Base-by-base conservation (phyloP, 2,797 vertebrate species). In the Enteromius viviparus region DNA sequence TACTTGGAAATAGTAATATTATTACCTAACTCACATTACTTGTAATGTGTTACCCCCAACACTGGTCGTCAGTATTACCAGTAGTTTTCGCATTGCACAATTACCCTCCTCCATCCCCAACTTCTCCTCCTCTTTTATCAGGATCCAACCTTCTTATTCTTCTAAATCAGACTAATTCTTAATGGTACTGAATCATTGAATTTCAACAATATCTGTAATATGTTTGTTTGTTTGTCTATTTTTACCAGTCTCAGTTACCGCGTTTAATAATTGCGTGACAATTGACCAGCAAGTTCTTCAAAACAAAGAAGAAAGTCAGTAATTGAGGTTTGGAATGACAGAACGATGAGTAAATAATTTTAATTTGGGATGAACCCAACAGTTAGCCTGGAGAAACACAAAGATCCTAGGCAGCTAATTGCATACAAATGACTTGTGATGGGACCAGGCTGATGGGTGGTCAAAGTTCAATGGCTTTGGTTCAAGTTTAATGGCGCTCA, bases 381-480 rank as follows among this genome's bases (percentile, higher is more conserved):
- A 64, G 42, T 55, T 58, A 76, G 70, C 60, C 21, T 26, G 62
- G 23, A 85, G 55, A 70, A 72, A 78, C 74, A 75, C 19, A 14
- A 32, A 7, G 60, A 29, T 82, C 45, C 76, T 78, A 49, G 26
- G 40, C 76, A 70, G 53, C 64, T 86, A 86, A 86, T 86, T 83
- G 40, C 62, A 80, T 70, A 84, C 76, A 79, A 78, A 85, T 82
- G 80, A 85, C 29, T 82, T 79, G 49, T 60, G 70, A 83, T 65
- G 76, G 34, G 76, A 47, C 23, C 58, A 6, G 47, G 69, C 58
- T 29, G n/a, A 79, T 85, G 51, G 80, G 85, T 82, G 85, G 76
- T 72, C 81, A 74, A 42, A 79, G 81, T 76, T 77, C 76, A 69
- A 34, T 74, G 65, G 72, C 65, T 77, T 77, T 70, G 51, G 65